Conservation (phyloP, 2,797 vertebrate species). For the Ciconia nigra region DNA sequence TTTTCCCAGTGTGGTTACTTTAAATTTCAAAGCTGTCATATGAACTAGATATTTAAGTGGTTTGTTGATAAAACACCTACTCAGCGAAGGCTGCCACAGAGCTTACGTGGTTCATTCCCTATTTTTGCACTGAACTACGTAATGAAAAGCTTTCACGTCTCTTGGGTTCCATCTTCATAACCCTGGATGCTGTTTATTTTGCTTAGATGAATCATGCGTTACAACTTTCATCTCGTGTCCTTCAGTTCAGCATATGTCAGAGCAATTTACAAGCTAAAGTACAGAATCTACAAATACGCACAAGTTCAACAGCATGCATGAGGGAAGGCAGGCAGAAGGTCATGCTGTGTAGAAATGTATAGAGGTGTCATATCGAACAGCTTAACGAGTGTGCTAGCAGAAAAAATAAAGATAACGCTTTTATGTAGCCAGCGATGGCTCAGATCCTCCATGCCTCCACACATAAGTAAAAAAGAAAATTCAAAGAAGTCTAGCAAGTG, state of each 20-base stretch:
- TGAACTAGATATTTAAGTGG: background rate
- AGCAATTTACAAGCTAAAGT: background rate
- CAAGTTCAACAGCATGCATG: background rate
- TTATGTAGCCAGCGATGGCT: background rate
- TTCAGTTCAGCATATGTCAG: background rate
- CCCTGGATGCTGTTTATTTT: background rate
- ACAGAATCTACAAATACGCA: background rate
- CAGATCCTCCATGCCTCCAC: background rate
- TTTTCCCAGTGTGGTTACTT: slow-evolving; percentile 47
- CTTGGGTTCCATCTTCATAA: background rate
- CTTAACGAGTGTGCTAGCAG: background rate
- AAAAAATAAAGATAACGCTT: background rate
- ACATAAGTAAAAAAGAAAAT: background rate
- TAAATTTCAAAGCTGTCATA: slow-evolving; percentile 56
- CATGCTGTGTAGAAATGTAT: background rate
- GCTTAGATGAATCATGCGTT: background rate
- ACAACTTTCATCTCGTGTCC: background rate
- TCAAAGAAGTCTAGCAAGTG: background rate
- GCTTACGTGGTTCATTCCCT: background rate
- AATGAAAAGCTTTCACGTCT: background rate
- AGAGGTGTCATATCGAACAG: background rate
- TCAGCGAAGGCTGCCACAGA: background rate
- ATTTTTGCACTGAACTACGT: background rate
- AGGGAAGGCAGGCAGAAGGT: background rate
- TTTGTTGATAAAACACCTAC: background rate